phyloP scores from a whole-genome alignment of 2,113 vertebrate species.

The Hemibagrus wyckioides region DNA sequence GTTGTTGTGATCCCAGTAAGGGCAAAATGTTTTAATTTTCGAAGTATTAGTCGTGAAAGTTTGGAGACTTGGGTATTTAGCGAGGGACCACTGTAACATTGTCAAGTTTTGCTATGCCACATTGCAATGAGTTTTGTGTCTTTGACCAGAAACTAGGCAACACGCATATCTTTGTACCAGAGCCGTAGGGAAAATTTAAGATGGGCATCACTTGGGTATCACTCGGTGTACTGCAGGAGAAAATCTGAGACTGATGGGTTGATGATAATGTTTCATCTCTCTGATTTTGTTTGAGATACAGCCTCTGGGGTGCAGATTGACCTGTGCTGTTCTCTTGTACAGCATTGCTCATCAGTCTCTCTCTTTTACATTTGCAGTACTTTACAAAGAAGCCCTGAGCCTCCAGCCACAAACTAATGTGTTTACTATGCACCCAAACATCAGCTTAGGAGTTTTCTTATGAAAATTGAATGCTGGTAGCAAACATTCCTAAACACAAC shows the following conservation, averaged over 20 bases:
- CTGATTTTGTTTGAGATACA: constrained; percentile 41
- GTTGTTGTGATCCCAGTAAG: constrained; percentile 39
- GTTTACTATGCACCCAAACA: constrained; percentile 10
- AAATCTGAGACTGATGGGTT: constrained; percentile 10
- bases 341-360: not conserved
- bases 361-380: constrained; percentile 7
- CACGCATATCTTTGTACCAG: constrained; percentile 18
- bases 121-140: constrained; percentile 2
- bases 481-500: not conserved
- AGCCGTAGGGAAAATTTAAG: constrained; percentile 12
- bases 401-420: not conserved
- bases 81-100: constrained; percentile 29
- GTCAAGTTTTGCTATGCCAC: constrained; percentile 26
- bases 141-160: constrained; percentile 21
- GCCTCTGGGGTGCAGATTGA: constrained; percentile 27
- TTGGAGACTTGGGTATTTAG: constrained; percentile 17
- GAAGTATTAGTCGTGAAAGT: constrained; percentile 23
- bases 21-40: constrained; percentile 25
- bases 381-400: not conserved
- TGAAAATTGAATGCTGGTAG: constrained; percentile 40
- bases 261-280: constrained; percentile 30
- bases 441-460: not conserved
- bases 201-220: constrained; percentile 8
- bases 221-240: constrained; percentile 29
- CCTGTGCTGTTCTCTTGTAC: constrained; percentile 23